Base-by-base conservation (phyloP, 2,888 invertebrate species). In the Callinectes sapidus region DNA sequence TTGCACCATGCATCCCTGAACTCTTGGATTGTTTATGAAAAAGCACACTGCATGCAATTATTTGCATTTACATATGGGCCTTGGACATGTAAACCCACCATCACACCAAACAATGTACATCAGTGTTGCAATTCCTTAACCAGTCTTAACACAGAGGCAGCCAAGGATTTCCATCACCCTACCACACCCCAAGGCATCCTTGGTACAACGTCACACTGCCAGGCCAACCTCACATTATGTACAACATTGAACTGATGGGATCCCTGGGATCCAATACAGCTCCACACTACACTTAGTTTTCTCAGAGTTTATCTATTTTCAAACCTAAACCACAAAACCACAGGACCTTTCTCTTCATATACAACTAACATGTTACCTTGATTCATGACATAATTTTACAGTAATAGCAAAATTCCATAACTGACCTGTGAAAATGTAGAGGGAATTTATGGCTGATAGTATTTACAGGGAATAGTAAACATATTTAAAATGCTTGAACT, bases 31-130 rank as follows among this genome's bases (percentile, higher is more conserved):
- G 81, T 81, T 81, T 35, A 81, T 81, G 81, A 81, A 81, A 81
- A 81, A 81, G 81, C 81, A 35, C 81, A 81, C 81, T 81, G 81
- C 81, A 81, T 81, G 81, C 81, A 81, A 81, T 81, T 81, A 81
- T 35, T 81, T 32, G 81, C 81, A n/a, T 81, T 81, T 81, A 81
- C 35, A 81, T 32, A 81, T 81, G 35, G 81, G 32, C 1, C 35
- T 18, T 81, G 81, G 81, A 35, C 81, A 81, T 18, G 32, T 81
- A n/a, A 81, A 14, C 81, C 35, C 81, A 81, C 81, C 32, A 81
- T 81, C 35, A 81, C 32, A 35, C 35, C 81, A 81, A 35, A 81
- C 81, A 81, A 35, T 81, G 81, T 81, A 81, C 81, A 81, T 10
- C 81, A 81, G 35, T 35, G 81, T 81, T 32, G 32, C 35, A 35